Percentiles rank a stretch among this genome's conserved stretches.
Evolutionary conservation across 2,797 vertebrate genomes (phyloP).

Genomic region (Hydrophis major): DNA sequence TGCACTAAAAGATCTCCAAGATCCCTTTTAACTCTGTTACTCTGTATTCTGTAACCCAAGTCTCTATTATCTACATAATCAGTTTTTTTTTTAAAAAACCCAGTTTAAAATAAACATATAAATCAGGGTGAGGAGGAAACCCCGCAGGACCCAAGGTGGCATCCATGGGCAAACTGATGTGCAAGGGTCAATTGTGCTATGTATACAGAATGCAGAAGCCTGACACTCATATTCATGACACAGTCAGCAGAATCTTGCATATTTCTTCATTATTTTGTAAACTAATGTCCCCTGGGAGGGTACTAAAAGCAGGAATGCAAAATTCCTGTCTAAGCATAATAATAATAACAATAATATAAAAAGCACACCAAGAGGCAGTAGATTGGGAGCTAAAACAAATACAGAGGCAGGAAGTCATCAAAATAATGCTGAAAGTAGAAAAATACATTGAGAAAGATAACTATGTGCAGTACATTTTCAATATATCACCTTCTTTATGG

Average conservation of each 20-base stretch:
- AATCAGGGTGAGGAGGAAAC: background rate
- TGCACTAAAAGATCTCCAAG: background rate
- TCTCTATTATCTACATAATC: background rate
- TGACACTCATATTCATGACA: background rate
- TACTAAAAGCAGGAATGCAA: background rate
- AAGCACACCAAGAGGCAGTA: background rate
- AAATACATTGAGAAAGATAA: background rate
- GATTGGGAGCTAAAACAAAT: background rate
- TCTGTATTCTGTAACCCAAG: background rate
- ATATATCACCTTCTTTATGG: constrained; percentile 4
- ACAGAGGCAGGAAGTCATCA: background rate
- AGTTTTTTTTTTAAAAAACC: background rate
- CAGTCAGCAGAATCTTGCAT: background rate
- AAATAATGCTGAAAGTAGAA: background rate
- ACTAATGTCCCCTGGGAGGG: background rate
- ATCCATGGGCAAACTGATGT: background rate
- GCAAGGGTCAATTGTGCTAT: background rate
- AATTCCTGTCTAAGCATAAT: background rate
- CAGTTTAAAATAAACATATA: background rate
- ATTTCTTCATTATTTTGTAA: background rate
- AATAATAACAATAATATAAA: background rate
- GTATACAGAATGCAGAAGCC: background rate
- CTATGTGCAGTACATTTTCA: background rate
- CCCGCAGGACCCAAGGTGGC: background rate
- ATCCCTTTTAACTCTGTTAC: background rate